A percentile compares a stretch with the other conserved stretches of the same genome.
Evolutionary conservation across 2,797 vertebrate genomes (phyloP).

Genomic region (Trachurus trachurus): DNA sequence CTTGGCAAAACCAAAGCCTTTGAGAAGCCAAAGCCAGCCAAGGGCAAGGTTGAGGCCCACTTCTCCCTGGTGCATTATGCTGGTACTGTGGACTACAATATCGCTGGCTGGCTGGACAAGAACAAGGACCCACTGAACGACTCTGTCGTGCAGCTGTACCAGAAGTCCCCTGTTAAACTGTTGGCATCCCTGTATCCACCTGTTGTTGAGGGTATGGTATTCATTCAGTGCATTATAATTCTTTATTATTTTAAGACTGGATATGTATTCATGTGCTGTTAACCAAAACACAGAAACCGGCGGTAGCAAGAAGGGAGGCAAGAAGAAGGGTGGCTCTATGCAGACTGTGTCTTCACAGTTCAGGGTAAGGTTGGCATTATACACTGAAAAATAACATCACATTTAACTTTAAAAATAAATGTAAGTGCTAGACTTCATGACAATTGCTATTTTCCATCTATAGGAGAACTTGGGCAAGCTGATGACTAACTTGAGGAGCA

Average conservation of each 20-base stretch:
- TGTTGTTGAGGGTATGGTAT: conserved; percentile 77
- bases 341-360: conserved; percentile 93
- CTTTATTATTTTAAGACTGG: no score
- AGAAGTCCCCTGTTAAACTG: conserved; percentile 88
- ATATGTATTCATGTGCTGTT: no score
- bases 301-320: conserved; percentile 87
- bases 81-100: conserved; percentile 93
- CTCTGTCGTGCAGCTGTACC: conserved; percentile 90
- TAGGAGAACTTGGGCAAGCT: conserved; percentile 89
- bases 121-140: conserved; percentile 95
- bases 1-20: no score
- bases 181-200: conserved; percentile 83
- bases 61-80: conserved; percentile 92
- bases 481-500: conserved; percentile 80
- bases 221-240: no score
- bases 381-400: no score
- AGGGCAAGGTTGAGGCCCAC: conserved; percentile 91
- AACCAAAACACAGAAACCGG: conserved; percentile 44
- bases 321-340: conserved; percentile 94
- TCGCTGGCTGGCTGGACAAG: conserved; percentile 92
- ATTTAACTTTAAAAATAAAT: background rate
- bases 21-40: conserved; percentile 43
- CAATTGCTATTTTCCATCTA: background rate
- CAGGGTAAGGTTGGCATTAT: conserved; percentile 79
- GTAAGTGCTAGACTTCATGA: no score